phyloP scores from a whole-genome alignment of 2,888 invertebrate species.

The Vannuccia rotundouncinata region DNA sequence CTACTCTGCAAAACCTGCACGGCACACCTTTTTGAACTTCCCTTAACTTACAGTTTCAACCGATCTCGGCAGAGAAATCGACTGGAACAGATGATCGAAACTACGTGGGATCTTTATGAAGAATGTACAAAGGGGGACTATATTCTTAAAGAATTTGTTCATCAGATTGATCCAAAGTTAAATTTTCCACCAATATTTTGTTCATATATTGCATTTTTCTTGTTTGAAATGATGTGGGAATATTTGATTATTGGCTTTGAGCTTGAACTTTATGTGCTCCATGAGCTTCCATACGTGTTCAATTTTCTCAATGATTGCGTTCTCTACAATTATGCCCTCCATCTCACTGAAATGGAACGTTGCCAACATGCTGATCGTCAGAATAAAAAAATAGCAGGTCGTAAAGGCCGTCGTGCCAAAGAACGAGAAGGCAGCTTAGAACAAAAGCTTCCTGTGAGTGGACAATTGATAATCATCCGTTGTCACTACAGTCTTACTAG shows the following conservation, averaged over 20 bases:
- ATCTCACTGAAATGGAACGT: conserved; percentile 25
- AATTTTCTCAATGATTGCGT: conserved; percentile 52
- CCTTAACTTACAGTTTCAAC: conserved; percentile 25
- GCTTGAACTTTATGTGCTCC: conserved; percentile 84
- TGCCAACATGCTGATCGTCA: neutral
- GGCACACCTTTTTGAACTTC: conserved; percentile 19
- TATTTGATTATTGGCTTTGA: conserved; percentile 88
- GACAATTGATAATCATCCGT: neutral
- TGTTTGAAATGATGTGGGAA: conserved; percentile 72
- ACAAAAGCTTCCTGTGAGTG: conserved; percentile 1
- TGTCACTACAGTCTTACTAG: conserved; percentile 22
- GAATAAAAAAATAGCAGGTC: neutral
- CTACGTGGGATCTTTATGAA: conserved; percentile 37
- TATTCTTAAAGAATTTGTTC: neutral
- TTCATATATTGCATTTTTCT: conserved; percentile 54
- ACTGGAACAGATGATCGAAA: conserved; percentile 1
- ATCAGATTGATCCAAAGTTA: neutral
- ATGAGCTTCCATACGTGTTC: conserved; percentile 90
- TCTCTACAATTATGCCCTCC: conserved; percentile 34
- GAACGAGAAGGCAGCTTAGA: neutral
- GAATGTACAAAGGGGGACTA: conserved; percentile 27
- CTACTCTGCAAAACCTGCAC: conserved; percentile 8
- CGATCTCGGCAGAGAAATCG: conserved; percentile 37
- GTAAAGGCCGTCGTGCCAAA: neutral
- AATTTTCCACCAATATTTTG: conserved; percentile 31